These are phyloP conservation scores for Pogonomyrmex californicus DNA, from an alignment of 1,140 invertebrate species.

Conservation along the genomic window DNA sequence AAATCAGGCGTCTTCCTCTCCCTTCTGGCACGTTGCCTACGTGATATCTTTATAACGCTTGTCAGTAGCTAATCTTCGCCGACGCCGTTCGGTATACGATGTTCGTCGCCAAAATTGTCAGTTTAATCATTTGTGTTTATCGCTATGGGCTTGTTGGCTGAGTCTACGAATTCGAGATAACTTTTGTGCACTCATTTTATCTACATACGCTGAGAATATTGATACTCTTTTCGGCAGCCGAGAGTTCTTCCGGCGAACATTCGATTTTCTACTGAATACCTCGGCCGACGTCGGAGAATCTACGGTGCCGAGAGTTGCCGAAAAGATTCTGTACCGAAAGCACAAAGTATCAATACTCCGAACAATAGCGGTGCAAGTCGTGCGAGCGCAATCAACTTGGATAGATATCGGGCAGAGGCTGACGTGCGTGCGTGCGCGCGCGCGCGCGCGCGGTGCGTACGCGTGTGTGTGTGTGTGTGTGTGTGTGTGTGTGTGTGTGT, in stretches of 20 bases:
- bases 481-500: no score
- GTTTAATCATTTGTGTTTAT: neutral
- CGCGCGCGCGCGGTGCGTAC: no score
- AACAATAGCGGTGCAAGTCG: constrained; percentile 47
- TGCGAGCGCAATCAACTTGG: constrained; percentile 39
- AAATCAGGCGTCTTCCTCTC: neutral
- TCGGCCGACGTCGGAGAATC: neutral
- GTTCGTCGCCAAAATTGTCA: constrained; percentile 21
- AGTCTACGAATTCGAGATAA: neutral
- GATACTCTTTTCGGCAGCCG: neutral
- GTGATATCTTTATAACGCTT: constrained; percentile 31
- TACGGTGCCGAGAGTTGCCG: neutral
- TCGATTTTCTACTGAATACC: neutral
- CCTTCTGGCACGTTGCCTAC: neutral
- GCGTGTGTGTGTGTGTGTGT: no score
- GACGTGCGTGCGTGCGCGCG: neutral
- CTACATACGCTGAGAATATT: neutral
- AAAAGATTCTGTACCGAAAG: constrained; percentile 34
- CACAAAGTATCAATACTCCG: constrained; percentile 44
- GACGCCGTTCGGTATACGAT: neutral
- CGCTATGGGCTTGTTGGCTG: neutral
- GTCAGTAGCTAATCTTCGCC: neutral
- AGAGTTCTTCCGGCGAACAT: neutral
- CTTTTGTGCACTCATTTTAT: neutral
- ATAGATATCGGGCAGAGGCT: constrained; percentile 33